Evolutionary conservation across 2,797 vertebrate species (phyloP).

Genomic region (Peromyscus attwateri): DNA sequence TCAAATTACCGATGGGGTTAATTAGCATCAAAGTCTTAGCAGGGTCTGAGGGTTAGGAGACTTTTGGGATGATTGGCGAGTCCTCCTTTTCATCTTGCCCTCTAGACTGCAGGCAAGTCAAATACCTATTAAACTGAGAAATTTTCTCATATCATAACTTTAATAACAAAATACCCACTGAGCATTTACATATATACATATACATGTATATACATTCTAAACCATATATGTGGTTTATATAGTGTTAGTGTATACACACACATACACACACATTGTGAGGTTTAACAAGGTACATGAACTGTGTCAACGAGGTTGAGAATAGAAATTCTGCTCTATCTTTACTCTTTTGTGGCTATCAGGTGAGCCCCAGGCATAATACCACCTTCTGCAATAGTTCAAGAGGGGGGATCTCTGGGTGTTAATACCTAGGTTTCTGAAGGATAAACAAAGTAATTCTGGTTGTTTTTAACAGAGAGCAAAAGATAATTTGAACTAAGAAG

Average conservation of each 20-base stretch:
- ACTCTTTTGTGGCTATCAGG: background rate
- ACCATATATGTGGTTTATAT: background rate
- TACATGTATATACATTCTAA: background rate
- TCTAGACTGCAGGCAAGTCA: background rate
- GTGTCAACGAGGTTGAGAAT: background rate
- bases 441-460: background rate
- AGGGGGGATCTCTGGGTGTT: background rate
- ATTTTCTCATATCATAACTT: background rate
- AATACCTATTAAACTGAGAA: background rate
- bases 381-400: background rate
- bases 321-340: background rate
- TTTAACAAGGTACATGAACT: background rate
- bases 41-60: background rate
- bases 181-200: background rate
- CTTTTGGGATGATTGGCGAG: background rate
- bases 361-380: background rate
- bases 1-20: background rate
- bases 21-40: background rate
- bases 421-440: background rate
- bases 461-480: background rate
- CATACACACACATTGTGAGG: background rate
- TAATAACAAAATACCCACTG: conserved; percentile 13
- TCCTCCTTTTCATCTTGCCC: background rate
- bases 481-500: background rate
- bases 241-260: background rate